These are phyloP conservation scores for Phymatocera aterrima DNA, from an alignment of 2,888 invertebrate species.

Conservation along the genomic window DNA sequence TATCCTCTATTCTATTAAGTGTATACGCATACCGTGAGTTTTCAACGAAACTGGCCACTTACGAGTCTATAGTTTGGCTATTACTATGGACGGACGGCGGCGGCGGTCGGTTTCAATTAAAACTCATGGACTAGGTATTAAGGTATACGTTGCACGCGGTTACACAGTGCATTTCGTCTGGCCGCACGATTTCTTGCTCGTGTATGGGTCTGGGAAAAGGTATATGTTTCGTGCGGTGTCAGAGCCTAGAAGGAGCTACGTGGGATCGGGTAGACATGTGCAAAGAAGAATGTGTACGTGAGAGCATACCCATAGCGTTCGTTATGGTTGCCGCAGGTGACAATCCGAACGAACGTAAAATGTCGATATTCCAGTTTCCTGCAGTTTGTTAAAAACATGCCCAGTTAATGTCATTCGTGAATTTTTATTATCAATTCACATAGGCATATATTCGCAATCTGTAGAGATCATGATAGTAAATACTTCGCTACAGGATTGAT, in stretches of 20 bases:
- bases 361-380: slow-evolving; percentile 24
- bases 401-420: not conserved
- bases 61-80: too few relatives aligned
- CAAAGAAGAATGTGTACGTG: not conserved
- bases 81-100: too few relatives aligned
- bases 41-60: too few relatives aligned
- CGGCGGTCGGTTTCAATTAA: too few relatives aligned
- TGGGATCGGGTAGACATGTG: not conserved
- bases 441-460: not conserved
- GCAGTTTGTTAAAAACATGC: not conserved
- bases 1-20: too few relatives aligned
- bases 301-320: slow-evolving; percentile 16
- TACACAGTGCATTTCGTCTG: not conserved
- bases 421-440: too few relatives aligned
- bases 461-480: too few relatives aligned
- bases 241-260: not conserved
- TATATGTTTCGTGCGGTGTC: not conserved
- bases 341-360: not conserved
- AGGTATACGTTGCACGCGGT: slow-evolving; percentile 21
- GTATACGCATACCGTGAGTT: too few relatives aligned
- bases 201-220: not conserved
- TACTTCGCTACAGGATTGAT: too few relatives aligned
- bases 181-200: not conserved
- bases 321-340: slow-evolving; percentile 27
- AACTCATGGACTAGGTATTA: too few relatives aligned